phyloP scores from a whole-genome alignment of 2,113 vertebrate genomes.

The Leptobrachium leishanense region DNA sequence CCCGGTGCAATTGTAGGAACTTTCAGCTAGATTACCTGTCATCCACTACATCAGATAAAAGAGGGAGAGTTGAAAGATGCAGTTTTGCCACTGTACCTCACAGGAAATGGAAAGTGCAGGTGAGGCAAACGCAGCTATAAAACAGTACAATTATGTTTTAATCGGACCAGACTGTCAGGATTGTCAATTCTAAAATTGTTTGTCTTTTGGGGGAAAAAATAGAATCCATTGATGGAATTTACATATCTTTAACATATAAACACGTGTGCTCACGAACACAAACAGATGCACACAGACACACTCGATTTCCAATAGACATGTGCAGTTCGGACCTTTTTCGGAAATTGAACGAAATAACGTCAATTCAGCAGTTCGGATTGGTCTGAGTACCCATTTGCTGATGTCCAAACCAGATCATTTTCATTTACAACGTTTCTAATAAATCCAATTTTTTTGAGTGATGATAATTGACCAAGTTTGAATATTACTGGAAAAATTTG shows the following conservation, averaged over 20 bases:
- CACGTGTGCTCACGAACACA: too few relatives aligned
- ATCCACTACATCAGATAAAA: conserved; percentile 97
- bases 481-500: too few relatives aligned
- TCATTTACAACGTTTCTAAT: too few relatives aligned
- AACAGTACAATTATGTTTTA: conserved; percentile 73
- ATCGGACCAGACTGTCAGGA: conserved; percentile 64
- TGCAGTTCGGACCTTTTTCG: too few relatives aligned
- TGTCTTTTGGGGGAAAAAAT: conserved; percentile 50
- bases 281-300: too few relatives aligned
- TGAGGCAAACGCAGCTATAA: conserved; percentile 62
- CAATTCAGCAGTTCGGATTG: too few relatives aligned
- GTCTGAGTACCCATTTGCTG: too few relatives aligned
- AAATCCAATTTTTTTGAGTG: too few relatives aligned
- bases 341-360: too few relatives aligned
- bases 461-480: too few relatives aligned
- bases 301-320: too few relatives aligned
- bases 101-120: conserved; percentile 79
- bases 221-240: conserved; percentile 63
- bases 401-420: too few relatives aligned
- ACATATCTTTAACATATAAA: conserved; percentile 60
- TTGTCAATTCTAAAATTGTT: conserved; percentile 61
- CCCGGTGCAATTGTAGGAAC: conserved; percentile 95
- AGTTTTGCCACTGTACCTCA: conserved; percentile 75
- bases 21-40: conserved; percentile 98
- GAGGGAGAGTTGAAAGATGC: conserved; percentile 85